phyloP scores from a whole-genome alignment of 2,888 invertebrate species.

The Drosophila neotestacea region DNA sequence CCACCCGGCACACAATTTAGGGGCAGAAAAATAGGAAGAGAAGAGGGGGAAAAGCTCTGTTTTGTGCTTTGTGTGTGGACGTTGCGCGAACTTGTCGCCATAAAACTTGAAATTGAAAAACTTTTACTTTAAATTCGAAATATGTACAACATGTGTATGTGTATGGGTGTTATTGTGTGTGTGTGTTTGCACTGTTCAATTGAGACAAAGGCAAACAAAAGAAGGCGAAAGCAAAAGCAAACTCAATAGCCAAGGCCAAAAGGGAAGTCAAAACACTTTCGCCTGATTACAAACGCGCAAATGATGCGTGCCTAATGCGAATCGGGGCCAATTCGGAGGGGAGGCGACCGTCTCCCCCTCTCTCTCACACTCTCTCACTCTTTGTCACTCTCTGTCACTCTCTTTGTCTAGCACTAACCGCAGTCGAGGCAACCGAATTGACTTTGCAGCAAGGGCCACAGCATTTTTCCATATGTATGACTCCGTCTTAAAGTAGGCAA shows the following conservation, averaged over 20 bases:
- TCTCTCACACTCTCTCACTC: not conserved
- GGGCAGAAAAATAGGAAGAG: not conserved
- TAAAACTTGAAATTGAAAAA: conserved; percentile 81
- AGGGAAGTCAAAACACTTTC: conserved; percentile 75
- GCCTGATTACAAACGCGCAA: conserved; percentile 81
- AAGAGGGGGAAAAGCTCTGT: conserved; percentile 1
- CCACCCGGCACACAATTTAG: conserved; percentile 32
- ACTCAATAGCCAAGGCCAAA: conserved; percentile 31
- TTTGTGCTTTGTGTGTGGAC: conserved; percentile 16
- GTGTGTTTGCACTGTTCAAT: conserved; percentile 39
- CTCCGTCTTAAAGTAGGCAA: conserved; percentile 66
- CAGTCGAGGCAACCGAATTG: conserved; percentile 52
- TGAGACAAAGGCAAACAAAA: conserved; percentile 54
- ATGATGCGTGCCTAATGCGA: conserved; percentile 81
- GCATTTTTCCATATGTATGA: conserved; percentile 52
- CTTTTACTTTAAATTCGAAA: conserved; percentile 76
- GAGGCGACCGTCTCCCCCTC: not conserved
- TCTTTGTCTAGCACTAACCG: conserved; percentile 37
- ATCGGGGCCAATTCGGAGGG: conserved; percentile 57
- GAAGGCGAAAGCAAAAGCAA: conserved; percentile 25
- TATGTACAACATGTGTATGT: conserved; percentile 36
- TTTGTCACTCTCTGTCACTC: not conserved
- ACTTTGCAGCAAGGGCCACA: conserved; percentile 46
- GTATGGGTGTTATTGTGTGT: conserved; percentile 5
- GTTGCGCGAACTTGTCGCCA: conserved; percentile 74